Conservation (phyloP, 1,140 invertebrate genomes). For the Andricus grossulariae region DNA sequence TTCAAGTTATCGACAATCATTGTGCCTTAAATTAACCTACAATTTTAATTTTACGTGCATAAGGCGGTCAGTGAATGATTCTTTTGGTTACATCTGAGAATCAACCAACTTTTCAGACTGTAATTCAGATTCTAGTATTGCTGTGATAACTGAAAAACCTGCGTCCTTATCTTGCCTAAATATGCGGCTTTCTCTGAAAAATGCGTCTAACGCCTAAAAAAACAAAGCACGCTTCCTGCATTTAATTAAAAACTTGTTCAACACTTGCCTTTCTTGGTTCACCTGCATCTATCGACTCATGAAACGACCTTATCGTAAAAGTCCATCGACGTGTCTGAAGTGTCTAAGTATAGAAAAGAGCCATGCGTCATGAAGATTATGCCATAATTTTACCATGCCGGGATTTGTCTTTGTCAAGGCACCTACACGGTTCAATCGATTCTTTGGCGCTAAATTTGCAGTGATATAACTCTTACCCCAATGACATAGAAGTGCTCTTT, state of each 20-base stretch:
- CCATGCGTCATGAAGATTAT: conserved; percentile 8
- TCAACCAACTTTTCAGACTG: no score
- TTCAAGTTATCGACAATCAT: no score
- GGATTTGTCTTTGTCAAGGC: conserved; percentile 11
- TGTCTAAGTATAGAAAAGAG: conserved; percentile 23
- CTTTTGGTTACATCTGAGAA: no score
- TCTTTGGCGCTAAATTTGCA: conserved; percentile 7
- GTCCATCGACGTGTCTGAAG: conserved; percentile 14
- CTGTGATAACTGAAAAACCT: not conserved
- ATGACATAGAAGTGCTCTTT: not conserved
- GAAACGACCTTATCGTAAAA: conserved; percentile 13
- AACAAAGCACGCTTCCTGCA: conserved; percentile 19
- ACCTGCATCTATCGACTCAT: conserved; percentile 26
- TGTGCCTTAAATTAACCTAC: no score
- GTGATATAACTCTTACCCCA: conserved; percentile 1
- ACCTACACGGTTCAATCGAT: conserved; percentile 12
- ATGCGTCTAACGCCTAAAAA: not conserved
- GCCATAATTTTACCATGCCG: conserved; percentile 1
- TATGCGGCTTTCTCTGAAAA: not conserved
- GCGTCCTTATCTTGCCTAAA: not conserved
- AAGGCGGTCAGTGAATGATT: no score
- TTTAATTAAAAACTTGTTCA: conserved; percentile 14
- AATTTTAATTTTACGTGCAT: no score
- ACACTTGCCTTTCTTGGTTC: conserved; percentile 11
- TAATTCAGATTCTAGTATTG: no score